phyloP scores from a whole-genome alignment of 2,797 vertebrate genomes.

The Cyclura pinguis region DNA sequence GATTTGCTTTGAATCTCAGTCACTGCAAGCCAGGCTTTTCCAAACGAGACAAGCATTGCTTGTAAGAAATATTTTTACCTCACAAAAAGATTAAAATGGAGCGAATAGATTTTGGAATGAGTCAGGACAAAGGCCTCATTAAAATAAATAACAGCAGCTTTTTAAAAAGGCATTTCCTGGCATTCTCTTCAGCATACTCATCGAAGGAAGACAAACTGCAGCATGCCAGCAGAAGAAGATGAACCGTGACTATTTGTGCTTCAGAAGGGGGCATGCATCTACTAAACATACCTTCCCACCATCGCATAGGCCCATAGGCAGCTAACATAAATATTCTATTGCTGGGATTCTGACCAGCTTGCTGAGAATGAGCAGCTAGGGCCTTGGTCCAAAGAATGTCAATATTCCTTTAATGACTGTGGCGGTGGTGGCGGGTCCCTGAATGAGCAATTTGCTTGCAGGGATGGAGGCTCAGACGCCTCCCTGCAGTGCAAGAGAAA shows the following conservation, averaged over 20 bases:
- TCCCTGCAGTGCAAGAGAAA: neutral
- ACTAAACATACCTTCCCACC: neutral
- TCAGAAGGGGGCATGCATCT: neutral
- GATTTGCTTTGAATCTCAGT: neutral
- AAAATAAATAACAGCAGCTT: neutral
- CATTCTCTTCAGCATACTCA: conserved; percentile 8
- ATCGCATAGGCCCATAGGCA: neutral
- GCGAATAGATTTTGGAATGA: neutral
- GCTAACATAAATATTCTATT: neutral
- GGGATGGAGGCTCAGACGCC: neutral
- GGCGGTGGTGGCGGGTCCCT: neutral
- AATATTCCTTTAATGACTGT: neutral
- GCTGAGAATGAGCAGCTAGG: neutral
- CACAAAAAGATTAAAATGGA: neutral
- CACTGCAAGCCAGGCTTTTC: neutral
- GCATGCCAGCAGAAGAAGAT: neutral
- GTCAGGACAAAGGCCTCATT: neutral
- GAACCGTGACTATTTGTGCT: neutral
- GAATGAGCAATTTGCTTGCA: neutral
- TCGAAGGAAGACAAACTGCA: conserved; percentile 17
- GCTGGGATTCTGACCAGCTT: neutral
- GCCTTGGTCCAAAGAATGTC: neutral
- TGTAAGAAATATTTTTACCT: neutral
- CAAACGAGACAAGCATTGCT: neutral
- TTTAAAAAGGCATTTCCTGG: conserved; percentile 37